Percentiles rank a stretch among this genome's conserved stretches.
phyloP scores from a whole-genome alignment of 1,140 invertebrate species.

The Atta cephalotes region DNA sequence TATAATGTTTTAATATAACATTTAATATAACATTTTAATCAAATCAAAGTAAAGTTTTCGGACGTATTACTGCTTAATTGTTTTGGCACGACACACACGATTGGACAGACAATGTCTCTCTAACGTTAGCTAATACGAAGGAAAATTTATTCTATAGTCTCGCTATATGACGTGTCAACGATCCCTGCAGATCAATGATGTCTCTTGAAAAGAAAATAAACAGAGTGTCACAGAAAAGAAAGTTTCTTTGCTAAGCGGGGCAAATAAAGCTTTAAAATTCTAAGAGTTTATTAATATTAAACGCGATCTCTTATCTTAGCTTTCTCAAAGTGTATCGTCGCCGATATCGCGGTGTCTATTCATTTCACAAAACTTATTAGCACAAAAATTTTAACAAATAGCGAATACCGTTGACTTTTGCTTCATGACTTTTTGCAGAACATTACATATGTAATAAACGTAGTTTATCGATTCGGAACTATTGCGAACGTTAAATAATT shows the following conservation, averaged over 20 bases:
- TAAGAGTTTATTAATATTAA: constrained; percentile 54
- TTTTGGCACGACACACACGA: not conserved
- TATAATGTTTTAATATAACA: no score
- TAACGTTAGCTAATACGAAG: not conserved
- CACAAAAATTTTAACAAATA: not conserved
- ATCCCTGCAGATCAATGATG: constrained; percentile 7
- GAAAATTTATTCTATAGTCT: not conserved
- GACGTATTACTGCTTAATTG: not conserved
- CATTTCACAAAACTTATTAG: constrained; percentile 23
- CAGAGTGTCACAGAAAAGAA: not conserved
- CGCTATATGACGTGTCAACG: constrained; percentile 20
- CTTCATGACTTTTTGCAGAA: not conserved
- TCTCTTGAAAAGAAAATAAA: constrained; percentile 21
- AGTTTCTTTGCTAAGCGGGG: constrained; percentile 13
- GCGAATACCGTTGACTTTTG: not conserved
- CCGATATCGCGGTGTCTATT: constrained; percentile 30
- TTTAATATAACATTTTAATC: not conserved
- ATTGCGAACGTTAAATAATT: constrained; percentile 19
- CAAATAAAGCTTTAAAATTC: constrained; percentile 34
- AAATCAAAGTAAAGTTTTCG: not conserved
- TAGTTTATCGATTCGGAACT: not conserved
- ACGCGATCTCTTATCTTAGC: constrained; percentile 22
- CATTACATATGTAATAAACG: not conserved
- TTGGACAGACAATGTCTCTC: not conserved
- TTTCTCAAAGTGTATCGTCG: constrained; percentile 3